These are phyloP conservation scores for Exephanes ischioxanthus DNA, from an alignment of 2,888 invertebrate genomes.

Conservation along the genomic window DNA sequence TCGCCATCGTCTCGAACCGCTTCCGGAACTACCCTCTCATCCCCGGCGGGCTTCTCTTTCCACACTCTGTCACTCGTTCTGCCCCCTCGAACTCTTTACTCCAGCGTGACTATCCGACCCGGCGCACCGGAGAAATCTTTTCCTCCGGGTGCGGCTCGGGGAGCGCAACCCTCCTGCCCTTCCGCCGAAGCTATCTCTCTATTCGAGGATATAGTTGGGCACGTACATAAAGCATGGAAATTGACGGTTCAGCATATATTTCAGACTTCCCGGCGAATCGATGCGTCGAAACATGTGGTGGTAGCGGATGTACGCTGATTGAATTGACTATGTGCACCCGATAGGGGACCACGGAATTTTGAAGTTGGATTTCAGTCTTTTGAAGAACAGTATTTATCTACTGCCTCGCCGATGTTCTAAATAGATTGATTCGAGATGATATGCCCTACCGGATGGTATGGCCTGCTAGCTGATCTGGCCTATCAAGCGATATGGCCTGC, in stretches of 20 bases:
- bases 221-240: conserved; percentile 35
- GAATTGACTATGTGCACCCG: neutral
- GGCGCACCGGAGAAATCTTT: conserved; percentile 53
- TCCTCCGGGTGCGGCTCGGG: conserved; percentile 3
- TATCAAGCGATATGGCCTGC: too few relatives aligned
- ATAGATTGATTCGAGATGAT: too few relatives aligned
- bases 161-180: neutral
- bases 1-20: conserved; percentile 52
- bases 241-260: conserved; percentile 22
- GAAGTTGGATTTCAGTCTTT: too few relatives aligned
- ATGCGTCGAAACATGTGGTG: neutral
- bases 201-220: conserved; percentile 53
- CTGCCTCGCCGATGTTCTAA: too few relatives aligned
- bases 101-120: conserved; percentile 2
- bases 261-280: neutral
- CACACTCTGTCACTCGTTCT: neutral
- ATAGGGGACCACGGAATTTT: neutral
- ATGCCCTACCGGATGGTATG: too few relatives aligned
- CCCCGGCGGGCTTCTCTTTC: neutral
- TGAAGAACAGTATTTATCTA: too few relatives aligned
- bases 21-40: conserved; percentile 21
- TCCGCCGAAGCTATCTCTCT: conserved; percentile 41
- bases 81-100: conserved; percentile 1
- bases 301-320: neutral
- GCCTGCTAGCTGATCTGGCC: too few relatives aligned